Percentiles rank a stretch among this genome's conserved stretches.
These are phyloP conservation scores for Geothlypis trichas DNA, from an alignment of 2,113 vertebrate species.

Conservation along the genomic window DNA sequence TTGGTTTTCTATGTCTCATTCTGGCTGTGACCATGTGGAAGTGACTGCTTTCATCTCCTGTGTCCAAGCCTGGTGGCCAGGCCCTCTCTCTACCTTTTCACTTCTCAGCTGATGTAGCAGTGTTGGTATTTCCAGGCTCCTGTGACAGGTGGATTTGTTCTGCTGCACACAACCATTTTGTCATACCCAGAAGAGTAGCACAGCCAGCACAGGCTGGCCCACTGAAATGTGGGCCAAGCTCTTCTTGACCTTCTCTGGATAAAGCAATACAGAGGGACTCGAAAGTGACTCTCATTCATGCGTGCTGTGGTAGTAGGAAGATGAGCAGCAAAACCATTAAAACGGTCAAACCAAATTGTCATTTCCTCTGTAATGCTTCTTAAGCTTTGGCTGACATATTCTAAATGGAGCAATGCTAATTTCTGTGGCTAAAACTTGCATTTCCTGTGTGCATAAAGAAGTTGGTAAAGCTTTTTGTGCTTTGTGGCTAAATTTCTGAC, in stretches of 20 bases:
- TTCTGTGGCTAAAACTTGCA: background rate
- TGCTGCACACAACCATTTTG: background rate
- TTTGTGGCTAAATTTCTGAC: background rate
- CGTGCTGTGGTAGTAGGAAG: background rate
- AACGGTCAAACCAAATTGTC: background rate
- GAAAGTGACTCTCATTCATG: background rate
- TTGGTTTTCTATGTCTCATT: background rate
- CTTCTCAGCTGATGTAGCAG: background rate
- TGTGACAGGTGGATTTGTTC: background rate
- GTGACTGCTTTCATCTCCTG: background rate
- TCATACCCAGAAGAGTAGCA: background rate
- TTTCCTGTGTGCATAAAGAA: conserved; percentile 8
- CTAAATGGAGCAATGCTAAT: background rate
- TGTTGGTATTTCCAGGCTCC: background rate
- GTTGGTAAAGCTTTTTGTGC: conserved; percentile 35
- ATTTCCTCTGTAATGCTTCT: background rate
- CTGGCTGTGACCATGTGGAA: conserved; percentile 16
- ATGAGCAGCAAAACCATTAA: background rate
- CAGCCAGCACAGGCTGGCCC: background rate
- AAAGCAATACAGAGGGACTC: background rate
- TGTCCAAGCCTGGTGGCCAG: conserved; percentile 9
- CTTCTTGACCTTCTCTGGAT: background rate
- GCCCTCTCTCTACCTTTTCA: background rate
- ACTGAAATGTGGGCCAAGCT: background rate
- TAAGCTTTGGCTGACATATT: background rate